Percentiles rank a stretch among this genome's conserved stretches.
Evolutionary conservation across 1,140 invertebrate species (phyloP).

Genomic region (Megalopta genalis): DNA sequence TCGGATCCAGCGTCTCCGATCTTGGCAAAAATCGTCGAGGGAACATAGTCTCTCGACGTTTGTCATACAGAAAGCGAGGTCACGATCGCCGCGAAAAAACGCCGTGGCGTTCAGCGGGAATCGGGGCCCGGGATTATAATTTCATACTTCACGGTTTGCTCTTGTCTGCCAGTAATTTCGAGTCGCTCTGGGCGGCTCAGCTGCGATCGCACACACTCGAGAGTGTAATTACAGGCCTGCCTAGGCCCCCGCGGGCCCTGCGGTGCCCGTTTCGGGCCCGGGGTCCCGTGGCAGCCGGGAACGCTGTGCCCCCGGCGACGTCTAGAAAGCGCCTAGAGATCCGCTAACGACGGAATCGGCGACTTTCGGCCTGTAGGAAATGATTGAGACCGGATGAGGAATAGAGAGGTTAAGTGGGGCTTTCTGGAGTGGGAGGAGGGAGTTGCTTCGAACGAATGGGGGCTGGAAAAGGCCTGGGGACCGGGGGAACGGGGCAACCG

Average conservation of each 20-base stretch:
- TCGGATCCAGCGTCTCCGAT: too few relatives aligned
- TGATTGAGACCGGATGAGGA: background rate
- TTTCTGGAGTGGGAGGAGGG: background rate
- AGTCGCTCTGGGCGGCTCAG: constrained; percentile 74
- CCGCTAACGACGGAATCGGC: constrained; percentile 35
- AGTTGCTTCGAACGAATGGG: background rate
- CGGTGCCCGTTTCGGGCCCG: too few relatives aligned
- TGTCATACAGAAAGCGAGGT: too few relatives aligned
- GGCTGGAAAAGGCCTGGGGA: background rate
- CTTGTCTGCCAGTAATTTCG: constrained; percentile 79
- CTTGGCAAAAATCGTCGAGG: too few relatives aligned
- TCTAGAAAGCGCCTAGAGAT: constrained; percentile 70
- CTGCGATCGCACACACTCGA: constrained; percentile 64
- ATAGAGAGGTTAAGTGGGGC: background rate
- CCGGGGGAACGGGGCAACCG: too few relatives aligned
- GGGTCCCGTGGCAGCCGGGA: too few relatives aligned
- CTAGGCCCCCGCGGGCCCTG: constrained; percentile 23
- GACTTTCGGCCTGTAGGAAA: background rate
- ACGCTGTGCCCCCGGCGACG: constrained; percentile 53
- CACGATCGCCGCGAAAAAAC: background rate
- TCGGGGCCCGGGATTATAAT: constrained; percentile 69
- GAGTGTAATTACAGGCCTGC: constrained; percentile 76
- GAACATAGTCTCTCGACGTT: too few relatives aligned
- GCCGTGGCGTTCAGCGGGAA: background rate
- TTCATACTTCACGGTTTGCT: constrained; percentile 75